A percentile compares a stretch with the other conserved stretches of the same genome.
phyloP scores from a whole-genome alignment of 1,140 invertebrate species.

The Drosophila nebulosa region DNA sequence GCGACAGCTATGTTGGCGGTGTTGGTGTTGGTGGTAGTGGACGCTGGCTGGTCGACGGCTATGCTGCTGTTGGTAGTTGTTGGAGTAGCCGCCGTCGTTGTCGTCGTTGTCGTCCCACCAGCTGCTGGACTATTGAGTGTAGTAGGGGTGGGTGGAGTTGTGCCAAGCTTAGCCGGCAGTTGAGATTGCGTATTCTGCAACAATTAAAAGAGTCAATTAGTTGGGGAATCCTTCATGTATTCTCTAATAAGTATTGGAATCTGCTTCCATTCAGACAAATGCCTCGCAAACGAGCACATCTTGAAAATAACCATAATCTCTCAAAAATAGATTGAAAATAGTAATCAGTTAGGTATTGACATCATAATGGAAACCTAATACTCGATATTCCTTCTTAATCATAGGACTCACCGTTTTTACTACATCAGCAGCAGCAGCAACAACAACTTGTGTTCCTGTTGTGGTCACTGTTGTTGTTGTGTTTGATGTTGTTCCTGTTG shows the following conservation, averaged over 20 bases:
- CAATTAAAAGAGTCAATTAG: not conserved
- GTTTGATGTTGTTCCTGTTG: not conserved
- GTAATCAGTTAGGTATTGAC: slow-evolving; percentile 51
- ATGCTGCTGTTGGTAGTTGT: slow-evolving; percentile 19
- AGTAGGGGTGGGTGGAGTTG: slow-evolving; percentile 3
- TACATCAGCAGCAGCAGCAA: slow-evolving; percentile 14
- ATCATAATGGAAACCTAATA: slow-evolving; percentile 30
- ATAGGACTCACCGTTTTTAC: slow-evolving; percentile 56
- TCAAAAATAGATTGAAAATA: slow-evolving; percentile 57
- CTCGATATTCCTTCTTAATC: too few species aligned
- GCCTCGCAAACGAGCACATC: slow-evolving; percentile 71
- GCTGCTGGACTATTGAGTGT: slow-evolving; percentile 11
- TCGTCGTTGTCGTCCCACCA: not conserved
- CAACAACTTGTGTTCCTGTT: slow-evolving; percentile 23
- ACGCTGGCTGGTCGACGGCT: not conserved
- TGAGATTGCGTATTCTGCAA: slow-evolving; percentile 75
- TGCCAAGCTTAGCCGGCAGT: slow-evolving; percentile 53
- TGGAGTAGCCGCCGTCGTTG: slow-evolving; percentile 17
- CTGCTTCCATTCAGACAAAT: slow-evolving; percentile 58
- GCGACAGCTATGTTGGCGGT: not conserved
- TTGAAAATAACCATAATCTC: slow-evolving; percentile 31
- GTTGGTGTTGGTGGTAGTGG: not conserved
- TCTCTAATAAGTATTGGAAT: not conserved
- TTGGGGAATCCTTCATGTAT: not conserved
- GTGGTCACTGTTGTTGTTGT: slow-evolving; percentile 14